Evolutionary conservation across 1,140 invertebrate genomes (phyloP), one percentile per base, ranked within the genome.

Genomic region (Trichomalopsis sarcophagae): DNA sequence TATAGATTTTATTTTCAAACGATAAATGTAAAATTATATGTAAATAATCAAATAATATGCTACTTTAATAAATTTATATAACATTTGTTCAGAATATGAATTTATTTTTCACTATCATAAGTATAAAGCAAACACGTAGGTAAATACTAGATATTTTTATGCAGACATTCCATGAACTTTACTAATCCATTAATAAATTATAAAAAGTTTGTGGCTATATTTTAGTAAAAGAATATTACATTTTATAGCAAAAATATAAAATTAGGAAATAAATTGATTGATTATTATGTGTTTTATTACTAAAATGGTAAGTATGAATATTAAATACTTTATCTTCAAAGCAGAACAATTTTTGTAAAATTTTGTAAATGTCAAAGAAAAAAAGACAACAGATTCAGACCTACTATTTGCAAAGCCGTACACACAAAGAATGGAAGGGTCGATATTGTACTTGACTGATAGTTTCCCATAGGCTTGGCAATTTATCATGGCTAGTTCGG

Each of bases 371-470:
- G 27, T 78, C 9, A 78, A 84, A 69, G 86, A 86, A 89, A 87
- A 87, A 87, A 87, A 86, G 84, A 87, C 87, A 89, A 87, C 89
- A 89, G 87, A 88, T 88, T 89, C 86, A 87, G 87, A 91, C 88
- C 86, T 89, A 87, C 73, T 87, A 89, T 89, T 89, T 89, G 84
- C 84, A 89, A 89, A 91, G 91, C 91, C 91, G 90, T 86, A 92
- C 89, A n/a, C 17, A n/a, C 55, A 87, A 90, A 90, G 91, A 92
- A 89, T 87, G 88, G 89, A 88, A 92, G 91, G 92, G 92, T 93
- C 92, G 92, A 93, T 93, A 93, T 93, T 92, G 90, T 91, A 85
- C 92, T 93, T 93, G 92, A 93, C 92, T 92, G 91, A 93, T 92
- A 93, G 91, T 93, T 93, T 93, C 92, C 91, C 91, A 92, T 93